Percentiles rank a stretch among this genome's conserved stretches.
Evolutionary conservation across 2,797 vertebrate species (phyloP).

Genomic region (Gymnodraco acuticeps): DNA sequence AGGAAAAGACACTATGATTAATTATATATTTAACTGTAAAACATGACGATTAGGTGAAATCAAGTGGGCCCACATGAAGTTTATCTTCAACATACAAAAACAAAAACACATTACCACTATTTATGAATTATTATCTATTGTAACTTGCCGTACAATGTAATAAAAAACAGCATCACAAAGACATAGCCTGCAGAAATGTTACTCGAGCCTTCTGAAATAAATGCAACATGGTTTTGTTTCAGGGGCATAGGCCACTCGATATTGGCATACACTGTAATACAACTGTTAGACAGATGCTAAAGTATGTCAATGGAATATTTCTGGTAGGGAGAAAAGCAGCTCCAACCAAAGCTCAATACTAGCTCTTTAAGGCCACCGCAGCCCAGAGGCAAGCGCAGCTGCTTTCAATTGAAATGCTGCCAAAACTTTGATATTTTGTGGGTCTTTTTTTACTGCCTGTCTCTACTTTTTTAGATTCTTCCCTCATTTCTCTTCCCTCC

Average conservation of each 20-base stretch:
- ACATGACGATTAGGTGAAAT: no score
- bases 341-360: constrained; percentile 35
- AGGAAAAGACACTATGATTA: no score
- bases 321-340: constrained; percentile 12
- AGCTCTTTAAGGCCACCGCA: constrained; percentile 35
- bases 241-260: constrained; percentile 1
- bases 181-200: background rate
- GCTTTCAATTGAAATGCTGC: constrained; percentile 43
- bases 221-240: background rate
- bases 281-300: constrained; percentile 29
- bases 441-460: constrained; percentile 19
- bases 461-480: constrained; percentile 9
- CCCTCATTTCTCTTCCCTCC: constrained; percentile 19
- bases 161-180: no score
- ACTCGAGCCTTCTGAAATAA: background rate
- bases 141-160: no score
- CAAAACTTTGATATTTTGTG: constrained; percentile 46
- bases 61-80: no score
- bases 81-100: no score
- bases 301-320: constrained; percentile 22
- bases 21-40: no score
- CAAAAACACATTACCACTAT: no score
- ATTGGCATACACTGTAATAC: background rate
- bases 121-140: no score
- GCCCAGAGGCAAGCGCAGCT: constrained; percentile 31